These are phyloP conservation scores for Nyctibius bracteatus DNA, from an alignment of 2,113 vertebrate species.

Conservation along the genomic window DNA sequence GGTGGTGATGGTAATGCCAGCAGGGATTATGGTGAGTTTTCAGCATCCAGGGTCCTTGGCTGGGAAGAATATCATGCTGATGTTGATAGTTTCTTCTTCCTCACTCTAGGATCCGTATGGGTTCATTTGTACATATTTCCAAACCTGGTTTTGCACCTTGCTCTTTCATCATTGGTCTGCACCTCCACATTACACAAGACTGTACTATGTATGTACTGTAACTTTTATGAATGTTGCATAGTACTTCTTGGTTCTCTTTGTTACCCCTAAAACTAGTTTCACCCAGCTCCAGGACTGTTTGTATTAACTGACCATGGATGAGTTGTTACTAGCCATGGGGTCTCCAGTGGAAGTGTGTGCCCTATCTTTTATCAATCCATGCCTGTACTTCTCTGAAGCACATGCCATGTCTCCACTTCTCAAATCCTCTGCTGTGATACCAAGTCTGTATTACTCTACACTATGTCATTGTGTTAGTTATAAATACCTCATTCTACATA, in stretches of 20 bases:
- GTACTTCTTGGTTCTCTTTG: neutral
- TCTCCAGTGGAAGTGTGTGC: rapidly evolving
- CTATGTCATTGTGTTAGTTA: neutral
- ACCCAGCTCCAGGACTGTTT: neutral
- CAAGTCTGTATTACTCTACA: neutral
- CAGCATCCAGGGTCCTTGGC: rapidly evolving
- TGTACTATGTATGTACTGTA: neutral
- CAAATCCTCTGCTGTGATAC: neutral
- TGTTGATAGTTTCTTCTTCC: neutral
- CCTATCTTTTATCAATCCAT: rapidly evolving
- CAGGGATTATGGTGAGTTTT: neutral
- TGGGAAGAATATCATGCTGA: neutral
- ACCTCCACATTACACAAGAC: rapidly evolving
- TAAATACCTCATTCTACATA: neutral
- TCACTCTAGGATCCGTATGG: neutral
- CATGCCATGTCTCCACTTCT: neutral
- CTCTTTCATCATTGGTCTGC: neutral
- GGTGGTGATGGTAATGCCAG: neutral
- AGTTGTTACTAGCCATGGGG: neutral
- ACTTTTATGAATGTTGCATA: neutral
- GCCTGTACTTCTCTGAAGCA: neutral
- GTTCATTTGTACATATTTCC: neutral
- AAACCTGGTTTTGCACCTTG: rapidly evolving
- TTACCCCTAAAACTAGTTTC: neutral
- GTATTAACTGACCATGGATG: neutral